A percentile compares a stretch with the other conserved stretches of the same genome.
These are phyloP conservation scores for Eupeodes corollae DNA, from an alignment of 1,140 invertebrate genomes.

Conservation along the genomic window DNA sequence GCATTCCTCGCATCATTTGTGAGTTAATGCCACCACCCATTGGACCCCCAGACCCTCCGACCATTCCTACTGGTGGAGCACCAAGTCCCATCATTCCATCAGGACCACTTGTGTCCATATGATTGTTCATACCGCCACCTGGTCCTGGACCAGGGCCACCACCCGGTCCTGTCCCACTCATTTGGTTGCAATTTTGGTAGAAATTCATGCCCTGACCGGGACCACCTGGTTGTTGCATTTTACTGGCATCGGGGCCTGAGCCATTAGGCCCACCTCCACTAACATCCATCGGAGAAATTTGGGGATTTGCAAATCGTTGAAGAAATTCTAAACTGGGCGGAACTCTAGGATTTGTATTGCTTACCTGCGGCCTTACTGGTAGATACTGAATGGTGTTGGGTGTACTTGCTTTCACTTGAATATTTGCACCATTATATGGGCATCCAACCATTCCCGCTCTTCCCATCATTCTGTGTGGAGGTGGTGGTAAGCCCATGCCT, in stretches of 20 bases:
- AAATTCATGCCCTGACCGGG: constrained; percentile 22
- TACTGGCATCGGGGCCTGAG: constrained; percentile 52
- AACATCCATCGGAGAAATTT: constrained; percentile 43
- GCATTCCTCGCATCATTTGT: constrained; percentile 34
- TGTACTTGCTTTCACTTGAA: constrained; percentile 89
- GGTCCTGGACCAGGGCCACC: constrained; percentile 32
- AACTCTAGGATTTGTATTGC: constrained; percentile 52
- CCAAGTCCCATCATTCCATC: constrained; percentile 5
- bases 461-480: constrained; percentile 38
- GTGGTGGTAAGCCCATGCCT: constrained; percentile 26
- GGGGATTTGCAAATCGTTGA: constrained; percentile 72
- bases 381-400: constrained; percentile 97
- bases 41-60: constrained; percentile 14
- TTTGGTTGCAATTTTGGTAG: constrained; percentile 38
- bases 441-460: constrained; percentile 40
- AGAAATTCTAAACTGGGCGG: constrained; percentile 87
- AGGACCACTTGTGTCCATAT: constrained; percentile 36
- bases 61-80: constrained; percentile 6
- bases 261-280: constrained; percentile 51
- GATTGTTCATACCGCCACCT: constrained; percentile 32
- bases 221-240: neutral
- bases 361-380: constrained; percentile 72
- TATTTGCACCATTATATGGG: constrained; percentile 72
- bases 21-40: constrained; percentile 27
- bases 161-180: constrained; percentile 36